Conservation (phyloP, 2,113 vertebrate genomes). For the Enhydra lutris region DNA sequence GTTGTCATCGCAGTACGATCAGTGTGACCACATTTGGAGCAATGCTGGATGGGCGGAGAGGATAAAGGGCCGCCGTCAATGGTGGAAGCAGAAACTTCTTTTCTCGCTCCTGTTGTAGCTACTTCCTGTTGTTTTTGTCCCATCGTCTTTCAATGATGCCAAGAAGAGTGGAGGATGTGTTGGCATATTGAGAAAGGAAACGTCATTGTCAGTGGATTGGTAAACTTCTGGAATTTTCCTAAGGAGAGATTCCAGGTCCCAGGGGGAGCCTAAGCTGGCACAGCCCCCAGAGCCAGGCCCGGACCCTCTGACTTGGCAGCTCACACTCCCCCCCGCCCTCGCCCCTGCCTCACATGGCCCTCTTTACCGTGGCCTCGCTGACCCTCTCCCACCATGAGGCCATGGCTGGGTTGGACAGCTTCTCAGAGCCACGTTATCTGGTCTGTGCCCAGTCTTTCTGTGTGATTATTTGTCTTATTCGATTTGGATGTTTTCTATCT, state of each 20-base stretch:
- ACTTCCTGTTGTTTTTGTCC: not conserved
- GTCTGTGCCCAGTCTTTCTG: fast-evolving
- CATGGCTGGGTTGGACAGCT: fast-evolving
- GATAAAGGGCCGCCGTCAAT: fast-evolving
- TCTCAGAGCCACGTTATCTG: fast-evolving
- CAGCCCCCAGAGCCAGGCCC: not conserved
- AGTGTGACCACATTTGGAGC: fast-evolving
- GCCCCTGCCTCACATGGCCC: fast-evolving
- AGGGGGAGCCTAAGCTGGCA: not conserved
- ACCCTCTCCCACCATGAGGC: fast-evolving
- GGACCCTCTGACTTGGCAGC: fast-evolving
- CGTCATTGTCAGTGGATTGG: fast-evolving
- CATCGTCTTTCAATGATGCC: not conserved
- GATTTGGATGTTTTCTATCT: not conserved
- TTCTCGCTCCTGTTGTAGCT: fast-evolving
- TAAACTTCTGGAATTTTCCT: not conserved
- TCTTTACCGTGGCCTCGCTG: fast-evolving
- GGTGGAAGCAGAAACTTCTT: no score
- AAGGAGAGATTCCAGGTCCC: not conserved
- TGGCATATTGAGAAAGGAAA: not conserved
- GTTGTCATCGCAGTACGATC: fast-evolving
- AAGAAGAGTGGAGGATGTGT: not conserved
- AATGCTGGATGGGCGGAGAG: not conserved
- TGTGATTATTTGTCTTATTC: not conserved
- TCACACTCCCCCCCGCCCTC: fast-evolving